Percentiles rank a stretch among this genome's conserved stretches.
Conservation (phyloP, 2,888 invertebrate genomes). For the Drosophila infuscata region DNA sequence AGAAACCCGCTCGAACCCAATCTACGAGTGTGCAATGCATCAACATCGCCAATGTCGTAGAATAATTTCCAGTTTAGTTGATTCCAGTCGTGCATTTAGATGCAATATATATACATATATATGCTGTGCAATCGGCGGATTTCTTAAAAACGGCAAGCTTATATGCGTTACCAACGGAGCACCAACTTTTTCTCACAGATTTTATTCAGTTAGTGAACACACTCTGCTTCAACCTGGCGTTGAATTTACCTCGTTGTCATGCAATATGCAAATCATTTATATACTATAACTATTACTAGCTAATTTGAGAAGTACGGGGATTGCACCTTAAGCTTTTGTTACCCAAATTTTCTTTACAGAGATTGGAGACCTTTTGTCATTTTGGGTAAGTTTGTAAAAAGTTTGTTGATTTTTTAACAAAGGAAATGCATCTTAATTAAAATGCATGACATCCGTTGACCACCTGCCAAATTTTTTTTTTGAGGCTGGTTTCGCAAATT, state of each 20-base stretch:
- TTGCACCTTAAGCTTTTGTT: conserved; percentile 31
- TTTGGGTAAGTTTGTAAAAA: background rate
- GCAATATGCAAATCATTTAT: conserved; percentile 65
- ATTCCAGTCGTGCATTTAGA: too few relatives aligned
- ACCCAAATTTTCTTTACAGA: background rate
- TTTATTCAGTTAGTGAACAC: conserved; percentile 54
- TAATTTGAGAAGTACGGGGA: conserved; percentile 63
- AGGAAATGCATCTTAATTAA: too few relatives aligned
- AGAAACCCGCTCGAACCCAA: too few relatives aligned
- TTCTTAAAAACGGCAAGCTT: background rate
- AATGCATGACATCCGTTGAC: background rate
- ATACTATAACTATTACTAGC: conserved; percentile 52
- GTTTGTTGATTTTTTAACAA: too few relatives aligned
- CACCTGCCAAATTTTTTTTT: conserved; percentile 43
- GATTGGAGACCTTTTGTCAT: background rate
- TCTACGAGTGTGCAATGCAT: too few relatives aligned
- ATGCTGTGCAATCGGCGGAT: conserved; percentile 45
- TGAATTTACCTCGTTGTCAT: conserved; percentile 41
- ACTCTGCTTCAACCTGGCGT: conserved; percentile 8
- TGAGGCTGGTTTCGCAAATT: too few relatives aligned
- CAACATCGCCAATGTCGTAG: too few relatives aligned
- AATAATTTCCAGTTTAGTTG: too few relatives aligned
- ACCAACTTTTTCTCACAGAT: conserved; percentile 27
- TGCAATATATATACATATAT: conserved; percentile 5
- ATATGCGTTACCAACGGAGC: conserved; percentile 60